A percentile compares a stretch with the other conserved stretches of the same genome.
Conservation (phyloP, 2,797 vertebrate species). For the Cyprinella venusta region DNA sequence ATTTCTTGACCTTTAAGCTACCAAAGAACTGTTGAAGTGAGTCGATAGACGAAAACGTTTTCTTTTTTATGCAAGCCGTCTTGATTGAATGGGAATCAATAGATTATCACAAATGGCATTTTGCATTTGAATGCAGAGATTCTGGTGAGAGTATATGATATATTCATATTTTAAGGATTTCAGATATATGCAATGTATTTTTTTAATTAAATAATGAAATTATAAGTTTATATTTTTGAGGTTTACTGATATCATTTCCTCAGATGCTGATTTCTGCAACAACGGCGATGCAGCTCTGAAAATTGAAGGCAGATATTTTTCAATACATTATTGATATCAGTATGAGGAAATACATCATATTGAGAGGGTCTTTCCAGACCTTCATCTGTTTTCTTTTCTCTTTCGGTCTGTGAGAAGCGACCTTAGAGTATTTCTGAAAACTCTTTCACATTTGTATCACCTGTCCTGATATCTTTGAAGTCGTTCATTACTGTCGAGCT, state of each 20-base stretch:
- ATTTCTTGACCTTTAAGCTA: constrained; percentile 14
- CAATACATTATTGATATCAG: not conserved
- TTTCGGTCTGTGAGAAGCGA: not conserved
- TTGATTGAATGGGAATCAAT: not conserved
- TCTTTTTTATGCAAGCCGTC: not conserved
- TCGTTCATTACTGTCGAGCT: not conserved
- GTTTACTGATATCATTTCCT: not conserved
- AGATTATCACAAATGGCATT: constrained; percentile 24
- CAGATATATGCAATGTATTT: not conserved
- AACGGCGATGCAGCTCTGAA: not conserved
- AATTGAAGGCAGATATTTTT: constrained; percentile 7
- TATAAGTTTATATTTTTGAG: not conserved
- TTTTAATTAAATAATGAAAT: not conserved
- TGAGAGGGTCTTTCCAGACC: not conserved
- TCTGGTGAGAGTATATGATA: not conserved
- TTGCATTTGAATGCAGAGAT: not conserved
- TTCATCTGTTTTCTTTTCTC: not conserved
- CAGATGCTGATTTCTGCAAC: not conserved
- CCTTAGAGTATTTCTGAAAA: not conserved
- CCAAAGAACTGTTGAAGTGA: not conserved
- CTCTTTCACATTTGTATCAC: constrained; percentile 14
- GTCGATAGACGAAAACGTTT: not conserved
- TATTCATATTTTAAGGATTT: constrained; percentile 4
- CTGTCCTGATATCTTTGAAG: constrained; percentile 21
- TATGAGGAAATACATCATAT: not conserved